Evolutionary conservation across 2,797 vertebrate species (phyloP).

Genomic region (Sebastes vulpes): DNA sequence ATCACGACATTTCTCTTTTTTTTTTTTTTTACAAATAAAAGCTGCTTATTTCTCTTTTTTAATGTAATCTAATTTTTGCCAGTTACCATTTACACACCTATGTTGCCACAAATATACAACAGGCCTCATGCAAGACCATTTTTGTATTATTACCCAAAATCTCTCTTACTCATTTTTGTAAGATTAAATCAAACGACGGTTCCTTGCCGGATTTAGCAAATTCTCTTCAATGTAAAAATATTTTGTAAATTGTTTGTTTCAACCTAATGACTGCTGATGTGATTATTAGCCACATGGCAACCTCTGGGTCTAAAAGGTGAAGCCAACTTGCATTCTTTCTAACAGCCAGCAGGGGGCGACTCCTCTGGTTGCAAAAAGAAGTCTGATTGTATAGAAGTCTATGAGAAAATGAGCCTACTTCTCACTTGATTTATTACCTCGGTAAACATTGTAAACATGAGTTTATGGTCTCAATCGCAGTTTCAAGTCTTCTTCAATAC

Average conservation of each 20-base stretch:
- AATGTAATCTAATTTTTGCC: background rate
- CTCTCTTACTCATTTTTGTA: background rate
- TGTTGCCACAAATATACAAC: background rate
- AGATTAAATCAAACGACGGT: background rate
- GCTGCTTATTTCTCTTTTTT: background rate
- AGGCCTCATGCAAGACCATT: background rate
- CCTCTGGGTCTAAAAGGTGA: too few species aligned
- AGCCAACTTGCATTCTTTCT: too few species aligned
- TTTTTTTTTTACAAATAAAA: background rate
- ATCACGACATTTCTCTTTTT: background rate
- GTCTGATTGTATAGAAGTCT: too few species aligned
- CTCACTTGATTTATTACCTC: too few species aligned
- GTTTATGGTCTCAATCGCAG: too few species aligned
- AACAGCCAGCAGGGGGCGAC: too few species aligned
- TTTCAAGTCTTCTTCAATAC: too few species aligned
- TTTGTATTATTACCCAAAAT: background rate
- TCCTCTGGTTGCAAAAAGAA: too few species aligned
- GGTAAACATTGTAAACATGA: too few species aligned
- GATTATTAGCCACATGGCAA: fast-evolving
- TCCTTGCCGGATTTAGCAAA: background rate
- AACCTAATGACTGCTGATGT: too few species aligned
- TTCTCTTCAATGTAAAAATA: background rate
- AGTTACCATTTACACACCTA: background rate
- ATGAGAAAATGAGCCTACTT: too few species aligned
- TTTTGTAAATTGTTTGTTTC: background rate